phyloP scores from a whole-genome alignment of 2,113 vertebrate genomes.

The Lycocorax pyrrhopterus region DNA sequence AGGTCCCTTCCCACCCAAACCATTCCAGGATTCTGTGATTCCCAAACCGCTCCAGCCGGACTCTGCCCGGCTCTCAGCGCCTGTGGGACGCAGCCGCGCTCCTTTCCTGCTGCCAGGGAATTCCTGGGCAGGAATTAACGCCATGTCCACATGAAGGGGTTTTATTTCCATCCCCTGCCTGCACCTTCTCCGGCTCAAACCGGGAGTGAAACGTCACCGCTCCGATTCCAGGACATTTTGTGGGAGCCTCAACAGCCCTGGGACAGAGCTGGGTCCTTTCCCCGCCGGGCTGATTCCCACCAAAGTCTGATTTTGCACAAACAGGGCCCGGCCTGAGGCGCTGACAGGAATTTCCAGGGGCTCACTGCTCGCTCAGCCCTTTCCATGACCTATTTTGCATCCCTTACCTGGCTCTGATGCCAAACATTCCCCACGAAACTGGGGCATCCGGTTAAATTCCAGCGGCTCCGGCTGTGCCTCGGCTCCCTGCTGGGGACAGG shows the following conservation, averaged over 20 bases:
- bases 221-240: background rate
- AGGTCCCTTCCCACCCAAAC: background rate
- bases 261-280: background rate
- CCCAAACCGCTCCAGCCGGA: background rate
- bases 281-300: background rate
- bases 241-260: background rate
- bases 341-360: background rate
- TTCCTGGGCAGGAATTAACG: background rate
- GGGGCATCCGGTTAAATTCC: background rate
- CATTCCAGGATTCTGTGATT: background rate
- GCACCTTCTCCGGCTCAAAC: background rate
- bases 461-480: background rate
- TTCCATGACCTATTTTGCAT: background rate
- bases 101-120: background rate
- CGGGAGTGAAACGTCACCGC: rapidly evolving
- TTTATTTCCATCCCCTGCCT: background rate
- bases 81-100: background rate
- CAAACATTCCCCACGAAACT: background rate
- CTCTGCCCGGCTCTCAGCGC: background rate
- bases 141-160: rapidly evolving
- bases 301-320: background rate
- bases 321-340: background rate
- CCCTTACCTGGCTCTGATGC: background rate
- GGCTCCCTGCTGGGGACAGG: background rate
- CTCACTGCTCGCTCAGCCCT: background rate